phyloP scores from a whole-genome alignment of 2,888 invertebrate genomes.

The Zygogramma bicolorata region DNA sequence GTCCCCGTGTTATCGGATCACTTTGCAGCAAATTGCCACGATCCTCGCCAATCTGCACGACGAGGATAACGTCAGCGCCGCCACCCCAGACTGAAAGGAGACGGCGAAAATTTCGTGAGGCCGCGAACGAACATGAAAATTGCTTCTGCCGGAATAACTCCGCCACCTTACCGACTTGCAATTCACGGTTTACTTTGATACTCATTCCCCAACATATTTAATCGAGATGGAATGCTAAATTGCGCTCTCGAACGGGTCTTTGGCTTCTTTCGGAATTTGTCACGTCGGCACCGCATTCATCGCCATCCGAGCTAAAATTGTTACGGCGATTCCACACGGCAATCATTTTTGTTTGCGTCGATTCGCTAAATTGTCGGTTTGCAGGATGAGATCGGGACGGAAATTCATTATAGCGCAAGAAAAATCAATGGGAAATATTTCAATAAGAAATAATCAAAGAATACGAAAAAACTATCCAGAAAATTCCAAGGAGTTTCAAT shows the following conservation, averaged over 20 bases:
- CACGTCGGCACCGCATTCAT: not conserved
- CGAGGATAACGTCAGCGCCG: constrained; percentile 43
- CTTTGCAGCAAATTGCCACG: constrained; percentile 66
- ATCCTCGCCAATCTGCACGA: constrained; percentile 61
- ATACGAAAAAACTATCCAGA: no score
- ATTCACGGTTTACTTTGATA: constrained; percentile 60
- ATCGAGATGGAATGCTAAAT: constrained; percentile 47
- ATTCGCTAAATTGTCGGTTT: not conserved
- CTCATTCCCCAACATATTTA: constrained; percentile 56
- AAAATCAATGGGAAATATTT: no score
- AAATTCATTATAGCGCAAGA: not conserved
- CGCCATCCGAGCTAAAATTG: not conserved
- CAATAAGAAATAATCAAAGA: no score
- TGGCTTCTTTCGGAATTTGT: not conserved
- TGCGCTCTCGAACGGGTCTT: not conserved
- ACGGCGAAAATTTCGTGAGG: constrained; percentile 58
- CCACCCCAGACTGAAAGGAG: constrained; percentile 47
- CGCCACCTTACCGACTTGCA: constrained; percentile 52
- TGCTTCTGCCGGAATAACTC: constrained; percentile 59
- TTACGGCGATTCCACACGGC: not conserved
- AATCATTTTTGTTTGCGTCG: not conserved
- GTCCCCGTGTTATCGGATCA: constrained; percentile 64
- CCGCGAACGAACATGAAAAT: constrained; percentile 63
- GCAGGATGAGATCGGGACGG: not conserved
- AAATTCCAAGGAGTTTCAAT: no score